Base-by-base conservation (phyloP, 1,140 invertebrate genomes). In the Bemisia tabaci region DNA sequence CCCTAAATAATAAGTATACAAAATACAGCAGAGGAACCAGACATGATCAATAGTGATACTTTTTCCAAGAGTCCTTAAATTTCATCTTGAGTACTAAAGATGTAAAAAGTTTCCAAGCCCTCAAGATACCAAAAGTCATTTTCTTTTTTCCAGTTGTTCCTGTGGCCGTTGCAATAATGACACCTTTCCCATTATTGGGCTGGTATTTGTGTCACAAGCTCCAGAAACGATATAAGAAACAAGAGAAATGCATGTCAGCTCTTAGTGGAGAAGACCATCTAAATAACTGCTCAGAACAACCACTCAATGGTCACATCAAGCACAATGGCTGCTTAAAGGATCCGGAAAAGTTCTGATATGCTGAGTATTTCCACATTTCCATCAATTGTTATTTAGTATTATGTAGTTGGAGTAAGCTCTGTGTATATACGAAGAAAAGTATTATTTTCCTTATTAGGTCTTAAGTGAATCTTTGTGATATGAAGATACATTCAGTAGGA, bases 131-230 rank as follows among this genome's bases (percentile, higher is more conserved):
- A n/a, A n/a, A n/a, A n/a, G n/a, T n/a, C n/a, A 63, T 72, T 68
- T 73, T 70, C 73, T 74, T 66, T 67, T 76, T 76, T 81, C 68
- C 72, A 83, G 89, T 92, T 69, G 82, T 92, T 63, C 94, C 94
- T 12, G 91, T 97, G 0, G 84, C 91, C 2, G 87, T 91, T 26
- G 92, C 94, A 21, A 87, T 94, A 33, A 94, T 98, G 88, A 98
- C 94, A 0, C 95, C 95, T 22, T 72, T 97, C 26, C 94, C 95
- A 0, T 80, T 97, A 69, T 72, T 82, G 0, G 67, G 5, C 17
- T 48, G 33, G 33, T 48, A 48, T 48, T 17, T 48, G 5, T 9
- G 5, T 48, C 33, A 48, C 5, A 48, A 48, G 17, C 17, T 48
- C 17, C 33, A 48, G 17, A 48, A 48, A 48, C 33, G 33, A 48